Percentiles rank a stretch among this genome's conserved stretches.
Conservation (phyloP, 2,113 vertebrate species). For the Protobothrops flavoviridis region DNA sequence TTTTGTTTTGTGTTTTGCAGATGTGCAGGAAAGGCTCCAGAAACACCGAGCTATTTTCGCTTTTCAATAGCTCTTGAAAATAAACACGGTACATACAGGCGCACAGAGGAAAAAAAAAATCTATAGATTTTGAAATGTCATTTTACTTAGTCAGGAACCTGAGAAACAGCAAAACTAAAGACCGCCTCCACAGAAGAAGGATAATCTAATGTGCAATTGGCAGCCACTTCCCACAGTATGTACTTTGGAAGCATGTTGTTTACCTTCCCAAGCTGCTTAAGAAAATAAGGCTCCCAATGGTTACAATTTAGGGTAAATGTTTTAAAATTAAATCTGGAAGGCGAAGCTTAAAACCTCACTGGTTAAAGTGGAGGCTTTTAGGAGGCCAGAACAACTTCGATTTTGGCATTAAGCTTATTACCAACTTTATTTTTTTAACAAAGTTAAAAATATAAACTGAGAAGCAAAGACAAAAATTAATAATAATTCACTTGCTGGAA, state of each 20-base stretch:
- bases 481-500: neutral
- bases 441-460: neutral
- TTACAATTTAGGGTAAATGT: slow-evolving; percentile 60
- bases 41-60: too few relatives aligned
- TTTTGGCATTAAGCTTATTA: neutral
- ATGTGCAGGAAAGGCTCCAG: too few relatives aligned
- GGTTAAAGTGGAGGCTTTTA: slow-evolving; percentile 36
- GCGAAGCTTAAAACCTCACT: slow-evolving; percentile 49
- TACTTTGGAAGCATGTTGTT: slow-evolving; percentile 43
- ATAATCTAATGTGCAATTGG: slow-evolving; percentile 44
- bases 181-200: slow-evolving; percentile 55
- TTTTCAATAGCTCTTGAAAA: too few relatives aligned
- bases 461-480: neutral
- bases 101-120: slow-evolving; percentile 4
- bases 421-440: neutral
- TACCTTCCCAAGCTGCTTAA: slow-evolving; percentile 62
- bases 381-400: slow-evolving; percentile 37
- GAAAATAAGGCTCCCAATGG: slow-evolving; percentile 51
- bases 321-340: slow-evolving; percentile 55
- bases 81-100: neutral
- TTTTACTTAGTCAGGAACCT: slow-evolving; percentile 35
- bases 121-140: slow-evolving; percentile 10
- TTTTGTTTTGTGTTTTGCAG: too few relatives aligned
- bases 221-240: slow-evolving; percentile 48
- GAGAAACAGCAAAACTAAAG: slow-evolving; percentile 28